Conservation (phyloP, 2,888 invertebrate species). For the Pandemis heparana region DNA sequence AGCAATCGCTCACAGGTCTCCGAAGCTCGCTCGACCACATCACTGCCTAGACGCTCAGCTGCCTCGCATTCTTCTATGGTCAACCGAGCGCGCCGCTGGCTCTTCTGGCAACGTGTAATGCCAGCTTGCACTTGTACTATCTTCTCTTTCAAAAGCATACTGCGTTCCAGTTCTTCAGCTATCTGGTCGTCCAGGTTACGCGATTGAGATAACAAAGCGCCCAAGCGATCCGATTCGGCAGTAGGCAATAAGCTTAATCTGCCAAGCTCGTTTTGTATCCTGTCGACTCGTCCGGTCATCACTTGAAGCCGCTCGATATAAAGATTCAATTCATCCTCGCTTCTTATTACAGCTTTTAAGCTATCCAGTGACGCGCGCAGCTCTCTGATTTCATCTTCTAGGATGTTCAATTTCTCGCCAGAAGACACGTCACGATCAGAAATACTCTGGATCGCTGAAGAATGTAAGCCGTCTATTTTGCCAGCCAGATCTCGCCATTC, state of each 20-base stretch:
- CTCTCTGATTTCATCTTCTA: slow-evolving; percentile 92
- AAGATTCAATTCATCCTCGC: slow-evolving; percentile 92
- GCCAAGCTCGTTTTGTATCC: slow-evolving; percentile 92
- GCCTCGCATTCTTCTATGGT: slow-evolving; percentile 90
- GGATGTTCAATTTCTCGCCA: slow-evolving; percentile 89
- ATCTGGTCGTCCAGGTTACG: slow-evolving; percentile 90
- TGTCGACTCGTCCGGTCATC: slow-evolving; percentile 89
- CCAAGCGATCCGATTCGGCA: slow-evolving; percentile 91
- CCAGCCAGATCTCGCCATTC: slow-evolving; percentile 89
- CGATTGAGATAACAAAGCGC: slow-evolving; percentile 89
- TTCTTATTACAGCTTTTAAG: slow-evolving; percentile 92
- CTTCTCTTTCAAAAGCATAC: slow-evolving; percentile 90
- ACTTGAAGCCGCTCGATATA: slow-evolving; percentile 94
- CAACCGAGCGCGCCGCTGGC: slow-evolving; percentile 87
- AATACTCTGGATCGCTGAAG: slow-evolving; percentile 88
- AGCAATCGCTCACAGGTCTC: slow-evolving; percentile 89
- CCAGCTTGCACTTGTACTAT: slow-evolving; percentile 90
- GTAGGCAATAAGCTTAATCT: slow-evolving; percentile 90
- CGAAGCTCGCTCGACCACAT: slow-evolving; percentile 91
- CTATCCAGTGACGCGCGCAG: slow-evolving; percentile 89
- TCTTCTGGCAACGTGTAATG: slow-evolving; percentile 88
- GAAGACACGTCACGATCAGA: slow-evolving; percentile 91
- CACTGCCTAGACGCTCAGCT: slow-evolving; percentile 90
- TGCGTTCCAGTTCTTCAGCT: slow-evolving; percentile 91
- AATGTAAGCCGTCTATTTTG: slow-evolving; percentile 88